Conservation (phyloP, 2,797 vertebrate species). For the Tauraco hartlaubi region DNA sequence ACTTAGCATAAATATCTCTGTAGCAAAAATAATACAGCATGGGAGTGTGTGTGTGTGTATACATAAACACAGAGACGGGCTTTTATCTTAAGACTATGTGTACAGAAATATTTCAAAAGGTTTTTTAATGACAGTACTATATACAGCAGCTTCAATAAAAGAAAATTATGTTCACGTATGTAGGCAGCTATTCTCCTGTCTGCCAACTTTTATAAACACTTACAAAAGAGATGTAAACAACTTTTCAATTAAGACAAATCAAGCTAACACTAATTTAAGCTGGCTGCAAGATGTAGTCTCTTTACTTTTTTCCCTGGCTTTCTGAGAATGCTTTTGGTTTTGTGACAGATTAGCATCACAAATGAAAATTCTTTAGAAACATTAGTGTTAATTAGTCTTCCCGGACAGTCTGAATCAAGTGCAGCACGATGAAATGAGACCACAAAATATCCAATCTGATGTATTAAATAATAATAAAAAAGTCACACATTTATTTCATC, state of each 20-base stretch:
- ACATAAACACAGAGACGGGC: not conserved
- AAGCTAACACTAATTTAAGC: conserved; percentile 27
- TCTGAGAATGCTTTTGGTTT: conserved; percentile 2
- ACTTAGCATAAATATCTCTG: not conserved
- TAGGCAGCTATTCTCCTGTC: conserved; percentile 21
- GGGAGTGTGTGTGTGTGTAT: not conserved
- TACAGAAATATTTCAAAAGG: conserved; percentile 14
- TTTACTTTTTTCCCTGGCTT: not conserved
- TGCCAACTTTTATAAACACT: conserved; percentile 43
- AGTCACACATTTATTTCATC: not conserved
- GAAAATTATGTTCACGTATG: conserved; percentile 37
- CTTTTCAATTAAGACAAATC: conserved; percentile 37
- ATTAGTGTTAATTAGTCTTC: conserved; percentile 56
- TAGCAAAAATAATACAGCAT: not conserved
- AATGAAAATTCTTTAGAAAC: conserved; percentile 37
- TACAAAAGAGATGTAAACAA: conserved; percentile 28
- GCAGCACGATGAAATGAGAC: conserved; percentile 9
- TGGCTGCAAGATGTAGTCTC: not conserved
- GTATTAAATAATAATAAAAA: not conserved
- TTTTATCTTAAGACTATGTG: not conserved
- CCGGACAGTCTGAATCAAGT: conserved; percentile 15
- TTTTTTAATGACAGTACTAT: not conserved
- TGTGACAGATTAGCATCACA: conserved; percentile 27
- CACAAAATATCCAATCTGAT: not conserved
- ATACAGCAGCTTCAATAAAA: not conserved